Base-by-base conservation (phyloP, 2,113 vertebrate genomes). In the Lucifuga dentata region DNA sequence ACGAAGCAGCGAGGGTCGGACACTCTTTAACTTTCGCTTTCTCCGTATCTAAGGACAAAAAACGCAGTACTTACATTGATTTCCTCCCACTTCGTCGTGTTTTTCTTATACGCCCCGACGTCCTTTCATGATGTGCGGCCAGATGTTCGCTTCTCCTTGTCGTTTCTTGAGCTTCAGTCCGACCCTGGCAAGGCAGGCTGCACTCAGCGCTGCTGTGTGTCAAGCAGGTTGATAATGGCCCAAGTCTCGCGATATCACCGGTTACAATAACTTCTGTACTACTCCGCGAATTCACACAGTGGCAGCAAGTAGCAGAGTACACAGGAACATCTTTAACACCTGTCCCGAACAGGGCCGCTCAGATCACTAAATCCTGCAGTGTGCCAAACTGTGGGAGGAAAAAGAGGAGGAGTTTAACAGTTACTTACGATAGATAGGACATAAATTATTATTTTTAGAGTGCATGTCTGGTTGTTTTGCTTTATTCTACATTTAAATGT, bases 231-330 rank as follows among this genome's bases (percentile, higher is more conserved):
- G 93, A 92, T 93, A 85, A 89, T 89, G 91, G 87, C 88, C 39
- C 89, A 91, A 93, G 86, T 95, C 95, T 95, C 95, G 95, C 95
- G 95, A 95, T 93, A 95, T 59, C 92, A 77, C 75, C 66, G 16
- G 48, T 82, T 82, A 85, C 89, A 82, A 87, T 86, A 88, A 89
- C 20, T 89, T 91, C 82, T 92, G 92, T 89, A 89, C 88, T 91
- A 87, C 90, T 90, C 86, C 69, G 85, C 58, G 88, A 85, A 84
- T 85, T 92, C 92, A 89, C 89, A 91, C 83, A 90, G 91, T 81
- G 90, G 91, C 92, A 92, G 91, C 89, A 90, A 90, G 89, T 81
- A 89, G 88, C 90, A 84, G 83, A 63, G 73, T 53, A 70, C 73
- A 61, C 64, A 45, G 46, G 48, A 56, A 41, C 53, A 80, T 78